Evolutionary conservation across 2,113 vertebrate genomes (phyloP).

Genomic region (Coregonus clupeaformis): DNA sequence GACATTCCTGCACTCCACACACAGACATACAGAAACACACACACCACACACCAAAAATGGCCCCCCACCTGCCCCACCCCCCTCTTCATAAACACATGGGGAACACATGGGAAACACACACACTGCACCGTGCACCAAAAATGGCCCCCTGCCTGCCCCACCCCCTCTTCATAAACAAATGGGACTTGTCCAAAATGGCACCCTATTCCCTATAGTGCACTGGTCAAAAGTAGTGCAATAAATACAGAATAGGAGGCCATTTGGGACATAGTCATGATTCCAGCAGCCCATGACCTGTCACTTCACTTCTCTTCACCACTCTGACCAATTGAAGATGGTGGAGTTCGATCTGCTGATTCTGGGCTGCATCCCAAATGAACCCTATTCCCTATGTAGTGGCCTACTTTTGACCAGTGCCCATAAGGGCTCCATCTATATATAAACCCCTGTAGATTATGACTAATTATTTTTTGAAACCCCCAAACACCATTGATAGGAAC

Average conservation of each 20-base stretch:
- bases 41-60: too few species aligned
- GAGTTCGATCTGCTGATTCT: not conserved
- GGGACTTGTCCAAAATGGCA: too few species aligned
- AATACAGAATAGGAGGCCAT: too few species aligned
- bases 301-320: constrained; percentile 17
- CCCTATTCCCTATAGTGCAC: too few species aligned
- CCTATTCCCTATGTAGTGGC: too few species aligned
- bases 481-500: constrained; percentile 46
- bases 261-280: constrained; percentile 17
- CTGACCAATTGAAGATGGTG: not conserved
- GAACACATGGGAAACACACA: too few species aligned
- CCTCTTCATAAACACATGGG: too few species aligned
- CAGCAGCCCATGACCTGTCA: constrained; percentile 17
- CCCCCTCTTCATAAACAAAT: constrained; percentile 56
- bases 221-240: too few species aligned
- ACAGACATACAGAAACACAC: too few species aligned
- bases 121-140: not conserved
- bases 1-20: constrained; percentile 21
- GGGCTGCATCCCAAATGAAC: too few species aligned
- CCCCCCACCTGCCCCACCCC: too few species aligned
- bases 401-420: too few species aligned
- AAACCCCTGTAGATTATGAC: constrained; percentile 37
- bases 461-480: constrained; percentile 23
- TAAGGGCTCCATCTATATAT: not conserved
- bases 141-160: constrained; percentile 27